A percentile compares a stretch with the other conserved stretches of the same genome.
These are phyloP conservation scores for Drosophila neonasuta DNA, from an alignment of 2,888 invertebrate species.

Conservation along the genomic window DNA sequence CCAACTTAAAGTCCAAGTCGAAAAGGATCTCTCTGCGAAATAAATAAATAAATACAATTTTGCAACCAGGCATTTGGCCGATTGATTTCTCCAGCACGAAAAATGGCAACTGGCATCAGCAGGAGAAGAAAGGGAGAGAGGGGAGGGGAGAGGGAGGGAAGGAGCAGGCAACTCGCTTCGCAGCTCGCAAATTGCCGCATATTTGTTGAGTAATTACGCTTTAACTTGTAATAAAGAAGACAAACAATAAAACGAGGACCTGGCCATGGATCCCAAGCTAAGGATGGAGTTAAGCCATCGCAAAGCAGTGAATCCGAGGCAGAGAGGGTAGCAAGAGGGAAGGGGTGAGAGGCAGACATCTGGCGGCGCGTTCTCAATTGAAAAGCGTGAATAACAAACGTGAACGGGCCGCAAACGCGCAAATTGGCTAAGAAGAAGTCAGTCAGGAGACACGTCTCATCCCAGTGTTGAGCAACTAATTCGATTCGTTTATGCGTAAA, in stretches of 20 bases:
- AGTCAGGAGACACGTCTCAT: conserved; percentile 47
- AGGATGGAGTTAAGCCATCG: conserved; percentile 32
- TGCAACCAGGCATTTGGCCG: conserved; percentile 63
- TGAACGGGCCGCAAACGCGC: conserved; percentile 67
- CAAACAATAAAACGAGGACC: conserved; percentile 79
- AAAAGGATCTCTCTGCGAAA: conserved; percentile 44
- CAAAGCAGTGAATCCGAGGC: background rate
- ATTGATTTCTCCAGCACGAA: conserved; percentile 70
- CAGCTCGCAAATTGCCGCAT: conserved; percentile 73
- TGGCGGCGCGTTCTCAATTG: conserved; percentile 75
- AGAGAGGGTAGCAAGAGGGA: background rate
- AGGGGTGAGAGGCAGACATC: conserved; percentile 41
- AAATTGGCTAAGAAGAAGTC: conserved; percentile 71
- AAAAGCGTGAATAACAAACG: conserved; percentile 77
- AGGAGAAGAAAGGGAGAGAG: background rate
- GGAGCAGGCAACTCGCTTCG: conserved; percentile 17
- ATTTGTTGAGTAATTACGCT: conserved; percentile 79
- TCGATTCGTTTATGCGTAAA: conserved; percentile 33
- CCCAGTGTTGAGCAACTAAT: conserved; percentile 19
- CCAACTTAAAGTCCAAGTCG: background rate
- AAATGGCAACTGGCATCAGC: conserved; percentile 48
- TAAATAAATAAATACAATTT: conserved; percentile 73
- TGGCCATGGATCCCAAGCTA: conserved; percentile 38
- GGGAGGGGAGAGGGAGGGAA: background rate
- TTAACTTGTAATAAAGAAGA: conserved; percentile 80